Evolutionary conservation across 2,888 invertebrate genomes (phyloP), one percentile per base, ranked within the genome.

Genomic region (Drosophila mimetica): DNA sequence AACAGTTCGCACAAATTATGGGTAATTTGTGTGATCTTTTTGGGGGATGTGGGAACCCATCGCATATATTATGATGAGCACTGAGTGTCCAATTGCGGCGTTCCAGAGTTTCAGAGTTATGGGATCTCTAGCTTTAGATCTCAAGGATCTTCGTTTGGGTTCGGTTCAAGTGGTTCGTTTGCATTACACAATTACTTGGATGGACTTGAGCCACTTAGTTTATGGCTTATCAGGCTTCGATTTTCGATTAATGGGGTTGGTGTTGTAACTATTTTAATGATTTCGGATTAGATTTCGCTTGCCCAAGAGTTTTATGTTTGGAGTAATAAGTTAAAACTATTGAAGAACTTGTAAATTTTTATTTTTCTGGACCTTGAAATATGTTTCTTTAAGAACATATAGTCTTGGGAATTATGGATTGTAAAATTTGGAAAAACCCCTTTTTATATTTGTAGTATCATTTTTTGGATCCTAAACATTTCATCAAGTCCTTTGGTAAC

Each of bases 271-370:
- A 14, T 34, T 37, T 11, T 16, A 46, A 39, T 4, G 42, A 47
- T 61, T 61, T 61, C 13, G 63, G 60, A 61, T 61, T 61, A 61
- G 60, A 61, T 61, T 61, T 63, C 57, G 7, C 1, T 30, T 30
- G 28, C 14, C 18, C 4, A 25, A 25, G 9, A 36, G 16, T 16
- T 36, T 32, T 32, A 8, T 9, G n/a, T n/a, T n/a, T 1, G 13
- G 5, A 25, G 25, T n/a, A n/a, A n/a, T n/a, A n/a, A n/a, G n/a
- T n/a, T n/a, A n/a, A n/a, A n/a, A n/a, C n/a, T n/a, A n/a, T n/a
- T n/a, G n/a, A n/a, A n/a, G n/a, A n/a, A n/a, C n/a, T n/a, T n/a
- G n/a, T n/a, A n/a, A n/a, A n/a, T n/a, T n/a, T n/a, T n/a, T n/a
- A n/a, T n/a, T n/a, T n/a, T n/a, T n/a, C n/a, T n/a, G n/a, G n/a